These are phyloP conservation scores for Stenodema calcarata DNA, from an alignment of 2,888 invertebrate species.

Conservation along the genomic window DNA sequence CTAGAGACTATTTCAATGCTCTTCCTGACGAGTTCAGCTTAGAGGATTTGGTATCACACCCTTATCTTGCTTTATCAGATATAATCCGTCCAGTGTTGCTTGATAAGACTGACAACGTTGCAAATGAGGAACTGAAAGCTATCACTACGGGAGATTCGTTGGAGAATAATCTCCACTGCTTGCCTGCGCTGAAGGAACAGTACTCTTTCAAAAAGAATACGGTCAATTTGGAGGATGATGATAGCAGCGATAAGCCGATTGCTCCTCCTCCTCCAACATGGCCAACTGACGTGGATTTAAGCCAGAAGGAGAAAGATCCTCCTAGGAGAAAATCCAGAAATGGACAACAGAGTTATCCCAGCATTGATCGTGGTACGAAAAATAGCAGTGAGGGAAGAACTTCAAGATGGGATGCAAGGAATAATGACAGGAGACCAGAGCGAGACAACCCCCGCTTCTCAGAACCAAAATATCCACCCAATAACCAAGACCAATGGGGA, in stretches of 20 bases:
- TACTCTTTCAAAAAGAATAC: not conserved
- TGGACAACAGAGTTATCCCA: too few relatives aligned
- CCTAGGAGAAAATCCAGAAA: not conserved
- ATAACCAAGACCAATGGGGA: not conserved
- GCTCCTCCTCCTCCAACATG: not conserved
- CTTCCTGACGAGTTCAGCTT: not conserved
- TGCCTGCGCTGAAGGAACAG: slow-evolving; percentile 9
- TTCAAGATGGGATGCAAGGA: not conserved
- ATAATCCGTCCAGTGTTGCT: not conserved
- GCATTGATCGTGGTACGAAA: not conserved
- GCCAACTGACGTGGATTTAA: not conserved
- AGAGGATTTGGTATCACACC: not conserved
- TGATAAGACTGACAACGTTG: not conserved
- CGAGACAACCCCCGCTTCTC: not conserved
- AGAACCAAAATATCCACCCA: not conserved
- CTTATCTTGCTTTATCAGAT: not conserved
- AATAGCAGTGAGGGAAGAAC: not conserved
- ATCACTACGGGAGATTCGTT: not conserved
- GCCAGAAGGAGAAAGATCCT: not conserved
- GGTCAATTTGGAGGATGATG: too few relatives aligned
- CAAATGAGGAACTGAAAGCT: not conserved
- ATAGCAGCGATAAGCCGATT: not conserved
- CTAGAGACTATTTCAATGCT: slow-evolving; percentile 4
- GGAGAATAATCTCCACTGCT: not conserved
- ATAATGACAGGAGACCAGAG: too few relatives aligned